A percentile compares a stretch with the other conserved stretches of the same genome.
Evolutionary conservation across 2,888 invertebrate species (phyloP).

Genomic region (Pseudococcus viburni): DNA sequence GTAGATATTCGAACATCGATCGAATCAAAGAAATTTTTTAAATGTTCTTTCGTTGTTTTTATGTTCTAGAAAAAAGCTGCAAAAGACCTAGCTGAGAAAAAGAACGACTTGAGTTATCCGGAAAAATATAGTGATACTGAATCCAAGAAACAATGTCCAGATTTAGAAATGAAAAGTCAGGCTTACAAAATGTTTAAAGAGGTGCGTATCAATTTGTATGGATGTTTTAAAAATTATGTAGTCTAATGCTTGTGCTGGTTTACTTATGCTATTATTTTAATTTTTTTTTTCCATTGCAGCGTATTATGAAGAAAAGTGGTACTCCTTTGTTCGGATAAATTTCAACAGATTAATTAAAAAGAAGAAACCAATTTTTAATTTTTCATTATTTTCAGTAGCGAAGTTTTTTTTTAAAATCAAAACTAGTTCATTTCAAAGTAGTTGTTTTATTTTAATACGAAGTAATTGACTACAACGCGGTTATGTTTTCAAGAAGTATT

Average conservation of each 20-base stretch:
- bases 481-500: not conserved
- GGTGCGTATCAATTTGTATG: not conserved
- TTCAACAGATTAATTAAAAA: not conserved
- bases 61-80: not conserved
- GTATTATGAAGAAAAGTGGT: not conserved
- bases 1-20: too few species aligned
- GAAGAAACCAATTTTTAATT: not conserved
- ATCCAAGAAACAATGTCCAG: not conserved
- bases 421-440: too few species aligned
- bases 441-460: not conserved
- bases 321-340: not conserved
- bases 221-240: not conserved
- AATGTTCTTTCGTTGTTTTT: not conserved
- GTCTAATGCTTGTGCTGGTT: too few species aligned
- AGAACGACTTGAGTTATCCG: not conserved
- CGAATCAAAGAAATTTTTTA: not conserved
- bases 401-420: too few species aligned
- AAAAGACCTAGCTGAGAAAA: not conserved
- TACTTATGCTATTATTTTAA: too few species aligned
- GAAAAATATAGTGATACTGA: not conserved
- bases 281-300: not conserved
- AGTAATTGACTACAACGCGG: not conserved
- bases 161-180: not conserved
- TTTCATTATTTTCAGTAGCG: not conserved
- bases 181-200: slow-evolving; percentile 44